Evolutionary conservation across 1,140 invertebrate species (phyloP), one percentile per base, ranked within the genome.

Genomic region (Drosophila melanica): DNA sequence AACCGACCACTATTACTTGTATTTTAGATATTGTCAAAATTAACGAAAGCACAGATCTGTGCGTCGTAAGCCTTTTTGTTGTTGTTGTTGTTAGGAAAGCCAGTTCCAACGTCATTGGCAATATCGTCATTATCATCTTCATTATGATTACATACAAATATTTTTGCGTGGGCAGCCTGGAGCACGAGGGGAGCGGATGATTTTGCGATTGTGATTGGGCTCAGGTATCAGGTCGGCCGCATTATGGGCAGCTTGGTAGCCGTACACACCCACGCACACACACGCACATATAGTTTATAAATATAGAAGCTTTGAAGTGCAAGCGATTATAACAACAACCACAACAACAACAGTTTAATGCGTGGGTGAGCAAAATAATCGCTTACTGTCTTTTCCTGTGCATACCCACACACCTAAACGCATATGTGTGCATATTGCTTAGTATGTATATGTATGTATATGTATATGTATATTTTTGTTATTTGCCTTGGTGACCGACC

Each of bases 301-400:
- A 75, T 75, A 75, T 75, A 75, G 58, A 51, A 54, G 66, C 72
- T 75, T 75, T 75, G 72, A 75, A 75, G 72, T 75, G 72, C 72
- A 75, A 54, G 66, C 72, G 59, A 63, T 75, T 70, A 62, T 66
- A 69, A 51, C 50, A 55, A 70, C 23, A 35, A 51, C 50, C 48
- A 70, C 23, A 35, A 62, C 20, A 69, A 69, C 47, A 73, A 55
- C 44, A 69, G 53, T 53, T 48, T 39, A 69, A 58, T 63, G 71
- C 65, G 71, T 74, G 50, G 71, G 70, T 50, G 53, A 39, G 54
- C 70, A 18, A 60, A 72, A 68, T 68, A 73, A 66, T 71, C 69
- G 69, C 30, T 64, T 57, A 37, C 35, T 53, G 57, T 35, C 45
- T 39, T 33, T 54, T 20, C 64, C 42, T 45, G 16, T 37, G 18